phyloP scores from a whole-genome alignment of 2,888 invertebrate genomes.

The Melanostoma scalare region DNA sequence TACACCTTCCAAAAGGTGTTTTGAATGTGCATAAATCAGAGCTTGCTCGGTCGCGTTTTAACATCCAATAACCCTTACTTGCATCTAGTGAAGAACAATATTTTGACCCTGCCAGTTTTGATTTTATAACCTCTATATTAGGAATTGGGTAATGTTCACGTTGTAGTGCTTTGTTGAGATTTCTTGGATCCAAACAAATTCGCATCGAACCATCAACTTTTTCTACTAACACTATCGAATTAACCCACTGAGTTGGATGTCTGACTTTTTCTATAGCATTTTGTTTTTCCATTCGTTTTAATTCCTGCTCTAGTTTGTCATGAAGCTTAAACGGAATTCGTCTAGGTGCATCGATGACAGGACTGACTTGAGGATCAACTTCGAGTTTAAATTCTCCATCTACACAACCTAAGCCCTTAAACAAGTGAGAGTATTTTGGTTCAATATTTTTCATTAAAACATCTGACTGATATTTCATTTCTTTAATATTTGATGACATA shows the following conservation, averaged over 20 bases:
- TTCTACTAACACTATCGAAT: conserved; percentile 26
- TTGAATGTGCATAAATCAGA: conserved; percentile 68
- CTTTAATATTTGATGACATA: no score
- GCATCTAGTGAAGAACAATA: conserved; percentile 49
- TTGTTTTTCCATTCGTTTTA: conserved; percentile 13
- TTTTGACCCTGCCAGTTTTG: no score
- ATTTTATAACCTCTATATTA: conserved; percentile 6
- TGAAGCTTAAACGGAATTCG: conserved; percentile 19
- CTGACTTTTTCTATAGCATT: conserved; percentile 6
- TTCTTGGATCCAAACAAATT: conserved; percentile 36
- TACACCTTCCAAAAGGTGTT: conserved; percentile 70
- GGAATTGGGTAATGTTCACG: conserved; percentile 10
- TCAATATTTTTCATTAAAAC: no score
- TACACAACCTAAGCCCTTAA: conserved; percentile 19
- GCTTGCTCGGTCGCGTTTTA: conserved; percentile 63
- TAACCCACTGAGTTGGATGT: conserved; percentile 22
- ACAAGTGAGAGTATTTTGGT: no score
- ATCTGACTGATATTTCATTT: no score
- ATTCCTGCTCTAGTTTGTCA: conserved; percentile 12
- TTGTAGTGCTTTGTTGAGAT: conserved; percentile 24
- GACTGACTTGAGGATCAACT: not conserved
- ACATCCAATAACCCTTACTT: conserved; percentile 67
- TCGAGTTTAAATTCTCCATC: not conserved
- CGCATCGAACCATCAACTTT: conserved; percentile 15
- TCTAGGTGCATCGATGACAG: conserved; percentile 29